Conservation (phyloP, 2,888 invertebrate genomes). For the Fragum fragum region DNA sequence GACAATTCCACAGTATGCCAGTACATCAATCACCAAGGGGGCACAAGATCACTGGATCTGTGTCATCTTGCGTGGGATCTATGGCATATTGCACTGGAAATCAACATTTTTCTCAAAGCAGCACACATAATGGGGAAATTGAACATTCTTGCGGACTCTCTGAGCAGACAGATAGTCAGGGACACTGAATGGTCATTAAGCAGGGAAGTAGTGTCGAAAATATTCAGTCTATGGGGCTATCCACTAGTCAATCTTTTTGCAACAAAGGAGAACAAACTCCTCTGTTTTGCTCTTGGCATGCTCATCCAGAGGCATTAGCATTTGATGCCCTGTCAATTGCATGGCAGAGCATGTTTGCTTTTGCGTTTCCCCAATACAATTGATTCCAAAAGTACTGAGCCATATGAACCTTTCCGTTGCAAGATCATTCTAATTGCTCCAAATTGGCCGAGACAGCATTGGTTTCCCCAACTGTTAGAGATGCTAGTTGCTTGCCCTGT, state of each 20-base stretch:
- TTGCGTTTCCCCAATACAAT: slow-evolving; percentile 40
- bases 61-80: slow-evolving; percentile 36
- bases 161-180: slow-evolving; percentile 36
- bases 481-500: slow-evolving; percentile 36
- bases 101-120: slow-evolving; percentile 43
- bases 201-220: slow-evolving; percentile 5
- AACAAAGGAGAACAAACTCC: slow-evolving; percentile 36
- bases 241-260: slow-evolving; percentile 49
- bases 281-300: slow-evolving; percentile 49
- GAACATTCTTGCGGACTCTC: slow-evolving; percentile 49
- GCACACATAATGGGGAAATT: no score
- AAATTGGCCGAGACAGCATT: slow-evolving; percentile 38
- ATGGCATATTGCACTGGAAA: slow-evolving; percentile 37
- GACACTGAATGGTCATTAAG: slow-evolving; percentile 53
- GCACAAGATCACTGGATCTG: slow-evolving; percentile 34
- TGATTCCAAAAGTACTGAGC: slow-evolving; percentile 37
- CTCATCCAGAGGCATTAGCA: slow-evolving; percentile 47
- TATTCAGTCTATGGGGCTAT: slow-evolving; percentile 38
- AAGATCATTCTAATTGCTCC: slow-evolving; percentile 35
- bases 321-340: slow-evolving; percentile 55
- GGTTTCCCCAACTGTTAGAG: slow-evolving; percentile 33
- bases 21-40: no score
- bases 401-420: no score
- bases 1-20: slow-evolving; percentile 40
- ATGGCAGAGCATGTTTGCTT: no score